A percentile compares a stretch with the other conserved stretches of the same genome.
phyloP scores from a whole-genome alignment of 2,797 vertebrate genomes.

The Tympanoctomys barrerae region DNA sequence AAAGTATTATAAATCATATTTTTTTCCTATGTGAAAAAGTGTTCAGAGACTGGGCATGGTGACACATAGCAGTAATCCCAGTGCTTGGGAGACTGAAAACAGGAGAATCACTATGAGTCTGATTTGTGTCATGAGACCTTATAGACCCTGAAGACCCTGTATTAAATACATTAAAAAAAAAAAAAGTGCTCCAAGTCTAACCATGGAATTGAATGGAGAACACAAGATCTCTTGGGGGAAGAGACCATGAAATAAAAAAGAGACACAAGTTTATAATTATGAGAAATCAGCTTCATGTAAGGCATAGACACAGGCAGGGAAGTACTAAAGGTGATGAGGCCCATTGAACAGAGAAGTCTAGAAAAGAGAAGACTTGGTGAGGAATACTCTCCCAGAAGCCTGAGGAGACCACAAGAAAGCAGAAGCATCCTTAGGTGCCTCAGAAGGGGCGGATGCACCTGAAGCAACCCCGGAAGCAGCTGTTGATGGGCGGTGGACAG shows the following conservation, averaged over 20 bases:
- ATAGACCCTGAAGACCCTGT: too few relatives aligned
- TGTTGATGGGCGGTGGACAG: not conserved
- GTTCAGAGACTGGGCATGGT: not conserved
- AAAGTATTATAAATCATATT: not conserved
- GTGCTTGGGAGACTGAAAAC: too few relatives aligned
- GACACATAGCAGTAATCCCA: too few relatives aligned
- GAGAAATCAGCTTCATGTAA: not conserved
- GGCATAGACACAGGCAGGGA: not conserved
- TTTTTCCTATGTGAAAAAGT: not conserved
- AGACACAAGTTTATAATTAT: not conserved
- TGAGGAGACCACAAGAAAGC: not conserved
- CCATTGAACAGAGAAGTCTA: not conserved
- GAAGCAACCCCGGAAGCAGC: not conserved
- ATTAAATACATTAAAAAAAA: too few relatives aligned
- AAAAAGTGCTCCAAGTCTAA: not conserved
- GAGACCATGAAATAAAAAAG: not conserved
- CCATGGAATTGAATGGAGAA: not conserved
- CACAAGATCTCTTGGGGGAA: not conserved
- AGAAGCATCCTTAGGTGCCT: not conserved
- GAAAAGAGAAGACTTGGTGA: not conserved
- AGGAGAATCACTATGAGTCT: too few relatives aligned
- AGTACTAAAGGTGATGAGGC: not conserved
- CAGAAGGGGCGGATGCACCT: too few relatives aligned
- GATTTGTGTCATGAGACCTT: too few relatives aligned
- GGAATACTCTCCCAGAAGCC: not conserved